These are phyloP conservation scores for Pasiphila rectangulata DNA, from an alignment of 2,888 invertebrate species.

Conservation along the genomic window DNA sequence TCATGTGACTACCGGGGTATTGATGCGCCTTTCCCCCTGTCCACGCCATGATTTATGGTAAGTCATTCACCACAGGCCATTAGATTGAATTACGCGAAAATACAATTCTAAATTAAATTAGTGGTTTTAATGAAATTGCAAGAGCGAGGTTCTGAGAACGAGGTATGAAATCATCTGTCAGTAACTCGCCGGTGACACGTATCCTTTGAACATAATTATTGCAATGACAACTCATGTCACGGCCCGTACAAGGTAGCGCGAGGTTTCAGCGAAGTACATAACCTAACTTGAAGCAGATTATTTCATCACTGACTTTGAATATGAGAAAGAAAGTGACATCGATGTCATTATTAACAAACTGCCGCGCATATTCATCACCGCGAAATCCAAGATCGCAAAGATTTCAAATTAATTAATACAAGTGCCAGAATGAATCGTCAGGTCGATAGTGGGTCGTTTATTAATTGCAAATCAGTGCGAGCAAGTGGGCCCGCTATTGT, in stretches of 20 bases:
- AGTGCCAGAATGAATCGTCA: slow-evolving; percentile 61
- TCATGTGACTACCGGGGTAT: slow-evolving; percentile 65
- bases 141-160: slow-evolving; percentile 11
- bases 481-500: slow-evolving; percentile 71
- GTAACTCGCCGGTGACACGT: slow-evolving; percentile 29
- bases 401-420: slow-evolving; percentile 67
- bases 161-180: slow-evolving; percentile 23
- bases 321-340: slow-evolving; percentile 54
- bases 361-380: slow-evolving; percentile 52
- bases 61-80: slow-evolving; percentile 48
- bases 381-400: slow-evolving; percentile 49
- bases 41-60: slow-evolving; percentile 68
- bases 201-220: slow-evolving; percentile 44
- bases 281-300: slow-evolving; percentile 35
- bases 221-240: slow-evolving; percentile 46
- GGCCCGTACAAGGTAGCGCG: slow-evolving; percentile 45
- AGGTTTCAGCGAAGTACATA: slow-evolving; percentile 32
- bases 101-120: slow-evolving; percentile 24
- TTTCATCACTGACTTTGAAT: slow-evolving; percentile 49
- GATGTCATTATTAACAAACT: slow-evolving; percentile 53
- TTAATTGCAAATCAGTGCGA: slow-evolving; percentile 74
- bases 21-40: slow-evolving; percentile 63
- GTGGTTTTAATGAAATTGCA: slow-evolving; percentile 17
- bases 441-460: slow-evolving; percentile 70
- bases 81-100: slow-evolving; percentile 26